phyloP scores from a whole-genome alignment of 2,113 vertebrate species.

The Malurus cyaneus region DNA sequence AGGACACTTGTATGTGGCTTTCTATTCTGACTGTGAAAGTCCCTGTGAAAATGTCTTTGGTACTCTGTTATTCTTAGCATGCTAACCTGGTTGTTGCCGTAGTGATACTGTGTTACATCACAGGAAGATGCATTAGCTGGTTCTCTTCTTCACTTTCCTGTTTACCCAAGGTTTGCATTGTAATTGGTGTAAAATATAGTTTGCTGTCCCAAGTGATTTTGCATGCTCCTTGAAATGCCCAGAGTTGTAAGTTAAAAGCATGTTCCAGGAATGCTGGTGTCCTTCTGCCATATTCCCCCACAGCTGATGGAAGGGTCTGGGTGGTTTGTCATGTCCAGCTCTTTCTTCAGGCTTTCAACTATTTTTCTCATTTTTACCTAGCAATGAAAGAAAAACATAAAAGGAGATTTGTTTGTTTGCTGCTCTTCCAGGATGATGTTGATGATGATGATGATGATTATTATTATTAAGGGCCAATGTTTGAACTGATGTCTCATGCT shows the following conservation, averaged over 20 bases:
- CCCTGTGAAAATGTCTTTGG: background rate
- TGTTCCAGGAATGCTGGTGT: background rate
- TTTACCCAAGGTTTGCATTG: background rate
- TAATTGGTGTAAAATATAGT: background rate
- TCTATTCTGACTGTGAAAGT: background rate
- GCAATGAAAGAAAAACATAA: background rate
- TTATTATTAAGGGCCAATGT: background rate
- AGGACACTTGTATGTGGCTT: background rate
- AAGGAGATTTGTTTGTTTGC: background rate
- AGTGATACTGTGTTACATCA: background rate
- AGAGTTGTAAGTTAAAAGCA: background rate
- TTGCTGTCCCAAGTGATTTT: background rate
- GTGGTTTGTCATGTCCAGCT: conserved; percentile 14
- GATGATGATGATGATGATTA: background rate
- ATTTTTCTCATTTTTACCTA: conserved; percentile 46
- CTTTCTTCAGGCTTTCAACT: conserved; percentile 43
- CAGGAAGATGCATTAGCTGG: background rate
- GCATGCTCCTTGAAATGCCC: background rate
- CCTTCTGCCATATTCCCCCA: background rate
- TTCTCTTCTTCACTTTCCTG: background rate
- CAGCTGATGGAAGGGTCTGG: background rate
- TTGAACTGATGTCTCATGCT: background rate
- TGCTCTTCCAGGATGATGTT: background rate
- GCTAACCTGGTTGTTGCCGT: background rate
- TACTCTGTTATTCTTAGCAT: background rate